A percentile compares a stretch with the other conserved stretches of the same genome.
phyloP scores from a whole-genome alignment of 2,113 vertebrate genomes.

The Damaliscus lunatus region DNA sequence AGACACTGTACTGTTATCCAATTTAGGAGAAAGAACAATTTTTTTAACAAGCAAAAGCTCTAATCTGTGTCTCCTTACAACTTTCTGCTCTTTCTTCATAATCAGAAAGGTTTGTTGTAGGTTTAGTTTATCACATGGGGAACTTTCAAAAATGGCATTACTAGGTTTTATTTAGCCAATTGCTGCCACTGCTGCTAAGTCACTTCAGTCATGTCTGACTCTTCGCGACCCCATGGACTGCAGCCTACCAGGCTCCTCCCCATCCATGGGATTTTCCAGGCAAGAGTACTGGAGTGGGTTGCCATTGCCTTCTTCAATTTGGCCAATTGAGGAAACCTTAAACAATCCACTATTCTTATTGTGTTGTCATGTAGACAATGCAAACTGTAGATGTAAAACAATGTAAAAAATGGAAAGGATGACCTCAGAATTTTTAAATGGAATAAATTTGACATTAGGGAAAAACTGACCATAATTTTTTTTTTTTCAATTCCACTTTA shows the following conservation, averaged over 20 bases:
- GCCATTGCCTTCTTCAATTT: background rate
- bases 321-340: background rate
- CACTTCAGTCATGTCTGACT: background rate
- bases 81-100: background rate
- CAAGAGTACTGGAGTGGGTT: background rate
- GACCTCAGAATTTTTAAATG: background rate
- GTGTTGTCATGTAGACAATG: background rate
- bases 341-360: background rate
- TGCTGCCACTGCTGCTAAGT: background rate
- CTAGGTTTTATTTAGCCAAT: background rate
- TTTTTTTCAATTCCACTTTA: background rate
- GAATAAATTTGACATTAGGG: background rate
- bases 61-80: background rate
- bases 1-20: background rate
- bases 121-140: background rate
- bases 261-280: no score
- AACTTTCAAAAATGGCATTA: slow-evolving; percentile 10
- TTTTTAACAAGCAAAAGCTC: background rate
- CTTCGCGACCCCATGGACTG: background rate
- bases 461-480: background rate
- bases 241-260: no score
- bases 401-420: background rate
- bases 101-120: background rate
- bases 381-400: background rate
- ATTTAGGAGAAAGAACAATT: background rate